Evolutionary conservation across 2,113 vertebrate genomes (phyloP), one percentile per base, ranked within the genome.

Genomic region (Trinectes maculatus): DNA sequence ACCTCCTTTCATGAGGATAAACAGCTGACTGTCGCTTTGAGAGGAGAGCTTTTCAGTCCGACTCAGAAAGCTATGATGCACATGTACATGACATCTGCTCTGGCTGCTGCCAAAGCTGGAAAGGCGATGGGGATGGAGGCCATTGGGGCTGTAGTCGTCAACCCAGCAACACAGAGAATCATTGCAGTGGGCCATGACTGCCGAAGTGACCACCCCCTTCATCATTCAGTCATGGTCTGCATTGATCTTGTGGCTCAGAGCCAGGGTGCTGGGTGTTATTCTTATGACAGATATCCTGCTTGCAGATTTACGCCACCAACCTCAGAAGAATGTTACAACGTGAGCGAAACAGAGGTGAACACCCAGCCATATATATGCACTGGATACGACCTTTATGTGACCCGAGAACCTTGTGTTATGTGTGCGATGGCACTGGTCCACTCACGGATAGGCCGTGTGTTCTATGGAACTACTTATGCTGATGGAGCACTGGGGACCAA

Each of bases 361-460:
- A 24, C 68, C 3, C 71, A 85, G 48, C 93, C 94, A 0, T 98
- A 97, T 33, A 93, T 98, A 22, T 98, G 96, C 80, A 96, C 93
- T 0, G 94, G 95, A 0, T 96, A 93, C 0, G 95, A 98, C 69
- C 80, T 97, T 6, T 97, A 95, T 0, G 67, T 98, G 22, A 96
- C 95, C 12, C 78, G 92, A 0, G 96, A 98, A 56, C 96, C 96
- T 0, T 98, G 95, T 0, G 68, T 91, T 1, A 95, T 98, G 95
- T 98, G 96, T 0, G 92, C 95, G 54, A 98, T 97, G 95, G 94
- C 95, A 0, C 79, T 98, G 34, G 91, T 97, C 1, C 95, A 98
- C 59, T 94, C 96, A 1, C 89, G 95, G 22, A 92, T 97, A 8
- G 91, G 85, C 5, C 76, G 93, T 0, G 95, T 96, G 36, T 96